These are phyloP conservation scores for Drosophila atripex DNA, from an alignment of 2,888 invertebrate genomes.

Conservation along the genomic window DNA sequence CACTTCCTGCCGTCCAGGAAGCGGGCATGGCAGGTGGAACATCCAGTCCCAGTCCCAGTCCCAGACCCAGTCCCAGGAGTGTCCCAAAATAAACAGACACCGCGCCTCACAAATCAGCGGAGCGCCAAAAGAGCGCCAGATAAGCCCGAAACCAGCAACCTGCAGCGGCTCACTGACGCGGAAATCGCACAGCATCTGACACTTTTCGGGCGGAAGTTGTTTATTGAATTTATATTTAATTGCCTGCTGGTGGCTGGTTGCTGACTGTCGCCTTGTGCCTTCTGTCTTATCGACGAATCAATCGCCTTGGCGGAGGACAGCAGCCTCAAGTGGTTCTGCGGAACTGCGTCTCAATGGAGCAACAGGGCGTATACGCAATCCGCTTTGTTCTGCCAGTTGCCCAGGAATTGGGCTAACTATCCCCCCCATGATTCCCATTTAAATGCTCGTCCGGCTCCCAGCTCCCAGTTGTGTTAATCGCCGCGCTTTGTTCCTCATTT, in stretches of 20 bases:
- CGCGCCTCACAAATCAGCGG: neutral
- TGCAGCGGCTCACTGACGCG: slow-evolving; percentile 27
- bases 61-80: neutral
- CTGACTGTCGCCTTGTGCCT: slow-evolving; percentile 3
- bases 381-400: neutral
- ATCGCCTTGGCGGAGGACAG: neutral
- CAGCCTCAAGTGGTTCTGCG: neutral
- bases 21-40: neutral
- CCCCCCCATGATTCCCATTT: neutral
- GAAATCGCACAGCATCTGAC: slow-evolving; percentile 24
- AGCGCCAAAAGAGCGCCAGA: slow-evolving; percentile 7
- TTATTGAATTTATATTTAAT: slow-evolving; percentile 38
- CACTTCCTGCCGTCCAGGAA: slow-evolving; percentile 63
- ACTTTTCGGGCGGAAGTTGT: slow-evolving; percentile 31
- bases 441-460: slow-evolving; percentile 10
- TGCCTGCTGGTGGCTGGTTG: slow-evolving; percentile 3
- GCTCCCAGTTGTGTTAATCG: slow-evolving; percentile 9
- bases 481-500: slow-evolving; percentile 13
- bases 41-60: neutral
- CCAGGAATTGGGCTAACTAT: neutral
- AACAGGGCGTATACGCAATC: neutral
- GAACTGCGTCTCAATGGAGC: neutral
- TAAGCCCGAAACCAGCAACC: slow-evolving; percentile 6
- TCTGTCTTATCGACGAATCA: slow-evolving; percentile 1
- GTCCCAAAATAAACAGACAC: slow-evolving; percentile 13